A percentile compares a stretch with the other conserved stretches of the same genome.
Evolutionary conservation across 2,797 vertebrate genomes (phyloP).

Genomic region (Helostoma temminkii): DNA sequence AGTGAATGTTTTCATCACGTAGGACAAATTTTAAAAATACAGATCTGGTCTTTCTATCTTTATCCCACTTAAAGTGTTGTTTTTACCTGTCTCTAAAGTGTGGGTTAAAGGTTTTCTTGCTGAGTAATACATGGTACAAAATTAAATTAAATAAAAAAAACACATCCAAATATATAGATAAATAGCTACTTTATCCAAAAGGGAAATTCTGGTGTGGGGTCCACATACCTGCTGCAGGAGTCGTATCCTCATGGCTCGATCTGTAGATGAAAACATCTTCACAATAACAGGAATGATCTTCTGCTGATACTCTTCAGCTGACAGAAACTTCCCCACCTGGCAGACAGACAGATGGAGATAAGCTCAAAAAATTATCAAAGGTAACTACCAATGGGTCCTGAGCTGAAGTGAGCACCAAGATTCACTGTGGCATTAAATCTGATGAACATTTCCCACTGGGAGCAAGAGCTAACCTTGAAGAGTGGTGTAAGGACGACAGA

Average conservation of each 20-base stretch:
- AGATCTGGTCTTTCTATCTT: background rate
- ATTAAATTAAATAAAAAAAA: background rate
- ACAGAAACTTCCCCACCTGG: constrained; percentile 93
- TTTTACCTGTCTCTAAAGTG: background rate
- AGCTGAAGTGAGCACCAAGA: background rate
- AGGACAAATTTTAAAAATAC: background rate
- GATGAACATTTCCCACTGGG: background rate
- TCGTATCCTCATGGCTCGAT: constrained; percentile 95
- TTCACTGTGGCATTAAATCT: too few relatives aligned
- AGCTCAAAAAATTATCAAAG: background rate
- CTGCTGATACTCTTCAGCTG: constrained; percentile 92
- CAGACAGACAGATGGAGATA: background rate
- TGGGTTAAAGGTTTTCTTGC: too few relatives aligned
- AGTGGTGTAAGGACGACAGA: constrained; percentile 92
- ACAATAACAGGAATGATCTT: constrained; percentile 95
- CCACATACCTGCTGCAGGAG: constrained; percentile 90
- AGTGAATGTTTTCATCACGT: background rate
- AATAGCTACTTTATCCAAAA: too few relatives aligned
- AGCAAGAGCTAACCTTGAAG: constrained; percentile 87
- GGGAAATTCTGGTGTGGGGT: too few relatives aligned
- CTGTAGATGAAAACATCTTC: constrained; percentile 96
- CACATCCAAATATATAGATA: too few relatives aligned
- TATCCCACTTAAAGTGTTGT: background rate
- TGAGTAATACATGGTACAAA: background rate
- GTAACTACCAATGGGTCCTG: background rate